Evolutionary conservation across 23 tunicate genomes (phyloP).

Genomic region (Corella eumyota): DNA sequence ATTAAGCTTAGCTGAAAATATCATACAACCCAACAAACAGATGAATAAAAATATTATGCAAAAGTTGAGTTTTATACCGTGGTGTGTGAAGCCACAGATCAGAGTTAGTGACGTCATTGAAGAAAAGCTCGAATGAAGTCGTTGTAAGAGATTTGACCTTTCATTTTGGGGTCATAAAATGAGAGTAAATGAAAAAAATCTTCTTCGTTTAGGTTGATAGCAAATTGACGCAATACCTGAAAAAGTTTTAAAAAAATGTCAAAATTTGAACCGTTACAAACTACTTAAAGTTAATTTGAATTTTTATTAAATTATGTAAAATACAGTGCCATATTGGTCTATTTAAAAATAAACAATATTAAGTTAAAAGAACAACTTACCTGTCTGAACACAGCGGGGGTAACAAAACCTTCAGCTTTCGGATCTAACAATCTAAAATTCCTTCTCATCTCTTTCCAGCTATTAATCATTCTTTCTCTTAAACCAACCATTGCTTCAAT

Average conservation of each 20-base stretch:
- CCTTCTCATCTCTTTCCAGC: conserved; percentile 84
- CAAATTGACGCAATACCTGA: conserved; percentile 56
- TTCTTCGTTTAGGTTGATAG: conserved; percentile 64
- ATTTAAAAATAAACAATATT: too few relatives aligned
- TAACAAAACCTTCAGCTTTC: conserved; percentile 40
- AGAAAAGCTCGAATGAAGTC: conserved; percentile 80
- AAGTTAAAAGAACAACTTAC: too few relatives aligned
- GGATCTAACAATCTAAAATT: conserved; percentile 38
- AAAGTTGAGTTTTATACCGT: too few relatives aligned
- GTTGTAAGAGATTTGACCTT: conserved; percentile 63
- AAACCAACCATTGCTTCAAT: conserved; percentile 57
- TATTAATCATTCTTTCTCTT: conserved; percentile 30
- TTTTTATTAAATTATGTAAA: too few relatives aligned
- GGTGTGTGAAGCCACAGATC: too few relatives aligned
- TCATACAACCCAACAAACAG: too few relatives aligned
- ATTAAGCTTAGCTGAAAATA: too few relatives aligned
- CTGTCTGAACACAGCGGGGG: conserved; percentile 67
- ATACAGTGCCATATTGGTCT: too few relatives aligned
- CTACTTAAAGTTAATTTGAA: too few relatives aligned
- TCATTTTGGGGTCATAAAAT: conserved; percentile 68
- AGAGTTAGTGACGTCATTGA: conserved; percentile 30
- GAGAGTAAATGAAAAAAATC: conserved; percentile 74
- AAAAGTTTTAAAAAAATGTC: not conserved
- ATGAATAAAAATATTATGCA: too few relatives aligned
- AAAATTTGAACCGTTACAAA: not conserved